Percentiles rank a stretch among this genome's conserved stretches.
Conservation (phyloP, 2,113 vertebrate species). For the Callospermophilus lateralis region DNA sequence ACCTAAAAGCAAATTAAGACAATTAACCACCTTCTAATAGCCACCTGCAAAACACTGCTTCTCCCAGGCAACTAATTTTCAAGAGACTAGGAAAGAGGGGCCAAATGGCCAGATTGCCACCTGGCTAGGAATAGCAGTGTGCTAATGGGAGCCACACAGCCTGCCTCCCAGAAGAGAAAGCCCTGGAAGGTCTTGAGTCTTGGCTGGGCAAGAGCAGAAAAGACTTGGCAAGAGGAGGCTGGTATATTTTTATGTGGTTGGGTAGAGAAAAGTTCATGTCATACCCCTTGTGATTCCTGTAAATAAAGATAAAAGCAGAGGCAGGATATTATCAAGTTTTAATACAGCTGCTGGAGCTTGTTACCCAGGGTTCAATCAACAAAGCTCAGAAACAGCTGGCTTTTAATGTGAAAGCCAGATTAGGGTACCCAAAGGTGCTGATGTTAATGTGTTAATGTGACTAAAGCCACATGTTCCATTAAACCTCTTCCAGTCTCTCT, state of each 20-base stretch:
- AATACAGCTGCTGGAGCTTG: neutral
- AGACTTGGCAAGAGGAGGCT: neutral
- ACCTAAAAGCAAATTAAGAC: slow-evolving; percentile 27
- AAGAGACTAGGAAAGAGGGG: neutral
- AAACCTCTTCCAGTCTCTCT: slow-evolving; percentile 34
- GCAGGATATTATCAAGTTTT: slow-evolving; percentile 65
- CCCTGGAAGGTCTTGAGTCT: neutral
- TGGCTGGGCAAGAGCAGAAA: neutral
- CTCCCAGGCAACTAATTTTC: slow-evolving; percentile 43
- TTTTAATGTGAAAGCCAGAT: slow-evolving; percentile 61
- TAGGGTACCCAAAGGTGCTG: neutral
- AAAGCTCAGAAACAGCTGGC: slow-evolving; percentile 15
- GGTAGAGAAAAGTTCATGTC: slow-evolving; percentile 41
- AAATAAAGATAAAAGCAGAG: slow-evolving; percentile 30
- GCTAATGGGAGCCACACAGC: neutral
- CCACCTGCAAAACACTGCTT: slow-evolving; percentile 1
- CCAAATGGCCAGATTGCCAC: neutral
- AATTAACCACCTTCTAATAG: neutral
- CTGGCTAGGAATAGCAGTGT: neutral
- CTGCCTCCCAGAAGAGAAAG: neutral
- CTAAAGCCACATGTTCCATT: slow-evolving; percentile 61
- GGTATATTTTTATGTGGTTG: slow-evolving; percentile 34
- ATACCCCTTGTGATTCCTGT: slow-evolving; percentile 19
- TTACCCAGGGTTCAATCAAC: slow-evolving; percentile 55
- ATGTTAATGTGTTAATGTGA: slow-evolving; percentile 62